phyloP scores from a whole-genome alignment of 2,113 vertebrate species.

The Anolis carolinensis region DNA sequence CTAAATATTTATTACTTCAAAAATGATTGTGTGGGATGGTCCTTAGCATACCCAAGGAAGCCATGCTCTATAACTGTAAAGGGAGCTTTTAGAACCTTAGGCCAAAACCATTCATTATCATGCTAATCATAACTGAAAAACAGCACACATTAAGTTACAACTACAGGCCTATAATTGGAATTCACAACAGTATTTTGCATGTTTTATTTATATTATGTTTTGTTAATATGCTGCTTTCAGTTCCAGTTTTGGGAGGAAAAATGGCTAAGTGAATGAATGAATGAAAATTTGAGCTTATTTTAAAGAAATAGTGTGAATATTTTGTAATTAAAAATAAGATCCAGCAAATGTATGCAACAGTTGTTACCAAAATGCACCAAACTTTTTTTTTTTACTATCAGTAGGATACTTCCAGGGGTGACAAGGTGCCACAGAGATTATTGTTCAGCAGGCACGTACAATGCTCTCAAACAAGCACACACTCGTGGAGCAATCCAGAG shows the following conservation, averaged over 20 bases:
- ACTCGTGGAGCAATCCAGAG: slow-evolving; percentile 47
- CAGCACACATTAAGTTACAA: neutral
- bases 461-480: slow-evolving; percentile 44
- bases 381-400: too few species aligned
- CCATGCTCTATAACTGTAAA: neutral
- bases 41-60: neutral
- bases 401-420: slow-evolving; percentile 60
- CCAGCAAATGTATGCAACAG: too few species aligned
- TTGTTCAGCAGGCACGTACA: neutral
- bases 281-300: too few species aligned
- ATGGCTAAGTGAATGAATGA: too few species aligned
- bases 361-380: too few species aligned
- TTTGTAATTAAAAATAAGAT: too few species aligned
- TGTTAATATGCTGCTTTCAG: too few species aligned
- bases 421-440: slow-evolving; percentile 72
- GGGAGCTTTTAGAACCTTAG: neutral
- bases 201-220: too few species aligned
- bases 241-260: too few species aligned
- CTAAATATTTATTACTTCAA: neutral
- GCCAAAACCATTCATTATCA: neutral
- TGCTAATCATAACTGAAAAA: neutral
- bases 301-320: too few species aligned
- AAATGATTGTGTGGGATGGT: too few species aligned
- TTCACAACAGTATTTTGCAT: too few species aligned
- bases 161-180: neutral